Conservation (phyloP, 1,140 invertebrate genomes). For the Ooceraea biroi region DNA sequence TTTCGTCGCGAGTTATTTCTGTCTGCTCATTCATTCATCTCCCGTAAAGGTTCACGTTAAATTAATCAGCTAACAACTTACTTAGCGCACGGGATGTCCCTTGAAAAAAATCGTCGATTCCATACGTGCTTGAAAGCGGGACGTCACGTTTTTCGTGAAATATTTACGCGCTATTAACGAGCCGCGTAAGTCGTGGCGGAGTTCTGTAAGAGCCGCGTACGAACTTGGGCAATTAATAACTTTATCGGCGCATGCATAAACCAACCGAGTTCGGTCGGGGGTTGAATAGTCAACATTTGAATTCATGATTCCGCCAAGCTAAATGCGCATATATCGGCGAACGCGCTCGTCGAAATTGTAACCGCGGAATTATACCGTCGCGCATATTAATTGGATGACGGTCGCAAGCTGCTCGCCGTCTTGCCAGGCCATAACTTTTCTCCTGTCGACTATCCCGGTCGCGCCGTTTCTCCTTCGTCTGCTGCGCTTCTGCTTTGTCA, state of each 20-base stretch:
- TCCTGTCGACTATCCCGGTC: background rate
- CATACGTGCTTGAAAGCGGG: background rate
- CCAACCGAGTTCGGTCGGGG: constrained; percentile 22
- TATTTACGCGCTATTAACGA: constrained; percentile 31
- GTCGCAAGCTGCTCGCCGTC: background rate
- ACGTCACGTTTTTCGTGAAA: constrained; percentile 33
- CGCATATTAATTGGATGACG: constrained; percentile 23
- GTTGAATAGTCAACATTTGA: constrained; percentile 40
- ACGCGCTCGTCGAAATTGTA: constrained; percentile 26
- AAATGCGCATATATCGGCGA: background rate
- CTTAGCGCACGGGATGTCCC: background rate
- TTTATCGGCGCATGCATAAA: constrained; percentile 43
- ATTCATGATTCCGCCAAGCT: constrained; percentile 29
- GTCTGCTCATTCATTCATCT: constrained; percentile 6
- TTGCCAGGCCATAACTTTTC: constrained; percentile 12
- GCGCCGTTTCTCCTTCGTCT: constrained; percentile 21
- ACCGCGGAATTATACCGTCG: background rate
- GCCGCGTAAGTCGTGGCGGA: background rate
- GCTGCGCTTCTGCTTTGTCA: constrained; percentile 49
- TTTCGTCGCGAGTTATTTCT: constrained; percentile 29
- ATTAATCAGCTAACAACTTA: constrained; percentile 22
- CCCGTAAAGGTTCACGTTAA: background rate
- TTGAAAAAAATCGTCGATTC: background rate
- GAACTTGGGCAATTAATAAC: constrained; percentile 37
- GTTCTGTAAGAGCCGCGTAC: background rate